These are phyloP conservation scores for Limnothrissa miodon DNA, from an alignment of 2,113 vertebrate genomes.

Conservation along the genomic window DNA sequence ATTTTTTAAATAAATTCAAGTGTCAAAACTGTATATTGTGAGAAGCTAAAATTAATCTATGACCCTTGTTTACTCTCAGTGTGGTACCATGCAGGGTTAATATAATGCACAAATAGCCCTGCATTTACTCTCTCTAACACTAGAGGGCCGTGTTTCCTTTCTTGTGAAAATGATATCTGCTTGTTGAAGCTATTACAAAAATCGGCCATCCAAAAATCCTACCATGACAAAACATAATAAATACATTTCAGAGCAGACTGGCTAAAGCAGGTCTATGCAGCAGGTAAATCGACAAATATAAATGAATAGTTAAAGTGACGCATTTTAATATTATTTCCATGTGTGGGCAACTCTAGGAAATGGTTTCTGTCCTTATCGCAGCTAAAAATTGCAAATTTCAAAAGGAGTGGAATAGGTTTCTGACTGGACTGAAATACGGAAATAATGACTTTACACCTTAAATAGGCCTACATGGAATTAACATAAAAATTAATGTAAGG, in stretches of 20 bases:
- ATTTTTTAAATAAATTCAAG: constrained; percentile 77
- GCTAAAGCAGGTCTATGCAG: neutral
- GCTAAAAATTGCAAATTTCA: too few species aligned
- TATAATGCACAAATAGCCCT: too few species aligned
- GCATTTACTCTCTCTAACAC: neutral
- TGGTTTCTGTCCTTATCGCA: too few species aligned
- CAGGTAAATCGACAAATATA: neutral
- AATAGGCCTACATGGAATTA: too few species aligned
- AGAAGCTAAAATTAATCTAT: neutral
- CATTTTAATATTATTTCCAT: neutral
- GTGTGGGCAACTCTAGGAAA: neutral
- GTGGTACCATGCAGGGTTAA: neutral
- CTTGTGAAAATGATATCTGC: neutral
- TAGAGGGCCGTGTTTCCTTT: neutral
- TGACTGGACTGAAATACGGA: too few species aligned
- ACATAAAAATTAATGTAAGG: too few species aligned
- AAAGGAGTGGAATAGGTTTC: too few species aligned
- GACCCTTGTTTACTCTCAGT: neutral
- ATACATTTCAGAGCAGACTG: neutral
- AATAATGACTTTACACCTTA: too few species aligned
- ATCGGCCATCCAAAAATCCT: neutral
- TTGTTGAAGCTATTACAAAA: too few species aligned
- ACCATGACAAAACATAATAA: neutral
- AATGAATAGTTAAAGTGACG: neutral
- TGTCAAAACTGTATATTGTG: constrained; percentile 43